Evolutionary conservation across 92 coral and sea anemone genomes (phyloP).

Genomic region (Porites lobata): DNA sequence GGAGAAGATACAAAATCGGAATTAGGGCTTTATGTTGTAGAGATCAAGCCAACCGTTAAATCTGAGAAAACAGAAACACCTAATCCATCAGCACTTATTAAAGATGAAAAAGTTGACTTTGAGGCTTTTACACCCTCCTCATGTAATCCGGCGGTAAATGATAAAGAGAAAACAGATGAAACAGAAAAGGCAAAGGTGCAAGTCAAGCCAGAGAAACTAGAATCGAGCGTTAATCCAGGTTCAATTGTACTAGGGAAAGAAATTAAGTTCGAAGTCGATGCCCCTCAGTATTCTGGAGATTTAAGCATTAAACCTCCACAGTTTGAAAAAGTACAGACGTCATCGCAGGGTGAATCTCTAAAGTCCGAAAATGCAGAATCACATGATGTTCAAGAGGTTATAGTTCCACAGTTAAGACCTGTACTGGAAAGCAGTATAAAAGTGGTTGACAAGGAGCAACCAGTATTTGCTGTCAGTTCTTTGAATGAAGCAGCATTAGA

Average conservation of each 20-base stretch:
- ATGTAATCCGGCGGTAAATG: neutral
- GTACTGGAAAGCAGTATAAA: neutral
- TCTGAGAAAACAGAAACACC: neutral
- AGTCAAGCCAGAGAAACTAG: conserved; percentile 17
- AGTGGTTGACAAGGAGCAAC: neutral
- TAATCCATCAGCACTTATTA: neutral
- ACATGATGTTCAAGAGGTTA: neutral
- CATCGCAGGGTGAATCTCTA: neutral
- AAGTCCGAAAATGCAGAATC: neutral
- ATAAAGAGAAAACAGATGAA: neutral
- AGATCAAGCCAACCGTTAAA: neutral
- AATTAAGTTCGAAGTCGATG: conserved; percentile 4
- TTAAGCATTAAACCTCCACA: neutral
- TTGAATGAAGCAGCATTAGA: neutral
- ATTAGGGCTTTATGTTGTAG: neutral
- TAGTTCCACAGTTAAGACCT: conserved; percentile 4
- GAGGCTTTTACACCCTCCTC: neutral
- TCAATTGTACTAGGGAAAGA: neutral
- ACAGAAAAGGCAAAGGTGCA: neutral
- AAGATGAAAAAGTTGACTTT: neutral
- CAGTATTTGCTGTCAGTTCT: neutral
- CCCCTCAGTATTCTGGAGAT: neutral
- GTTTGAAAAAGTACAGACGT: neutral
- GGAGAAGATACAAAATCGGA: neutral
- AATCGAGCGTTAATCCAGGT: neutral